These are phyloP conservation scores for Hypomecis punctinalis DNA, from an alignment of 2,888 invertebrate species.

Conservation along the genomic window DNA sequence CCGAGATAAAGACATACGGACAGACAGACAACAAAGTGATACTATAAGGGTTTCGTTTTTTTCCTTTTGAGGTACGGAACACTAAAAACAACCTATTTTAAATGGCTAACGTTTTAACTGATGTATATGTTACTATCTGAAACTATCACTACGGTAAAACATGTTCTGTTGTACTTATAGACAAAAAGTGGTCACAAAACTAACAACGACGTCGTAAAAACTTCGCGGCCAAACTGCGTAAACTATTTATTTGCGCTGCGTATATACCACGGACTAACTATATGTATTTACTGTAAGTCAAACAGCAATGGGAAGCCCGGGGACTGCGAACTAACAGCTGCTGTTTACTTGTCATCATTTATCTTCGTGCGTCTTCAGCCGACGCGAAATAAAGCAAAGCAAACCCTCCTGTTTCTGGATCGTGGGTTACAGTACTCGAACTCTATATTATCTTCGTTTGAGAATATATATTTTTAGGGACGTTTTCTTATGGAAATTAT, in stretches of 20 bases:
- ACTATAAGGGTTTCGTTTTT: no score
- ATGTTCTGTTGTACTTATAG: not conserved
- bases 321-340: conserved; percentile 39
- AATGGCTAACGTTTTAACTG: no score
- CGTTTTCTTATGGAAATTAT: no score
- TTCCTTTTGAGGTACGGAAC: no score
- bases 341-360: conserved; percentile 43
- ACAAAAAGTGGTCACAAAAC: conserved; percentile 1
- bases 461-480: no score
- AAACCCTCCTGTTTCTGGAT: conserved; percentile 3
- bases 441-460: no score
- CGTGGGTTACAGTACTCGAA: conserved; percentile 12
- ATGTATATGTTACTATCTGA: no score
- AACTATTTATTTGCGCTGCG: conserved; percentile 5
- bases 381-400: conserved; percentile 42
- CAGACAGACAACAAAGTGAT: no score
- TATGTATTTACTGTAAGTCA: conserved; percentile 18
- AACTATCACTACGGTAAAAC: not conserved
- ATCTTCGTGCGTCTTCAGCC: conserved; percentile 40
- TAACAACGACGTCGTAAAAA: not conserved
- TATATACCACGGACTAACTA: not conserved
- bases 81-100: no score
- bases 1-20: no score
- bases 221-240: conserved; percentile 1
- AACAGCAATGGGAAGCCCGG: conserved; percentile 11